Evolutionary conservation across 2,113 vertebrate species (phyloP).

Genomic region (Acanthisitta chloris): DNA sequence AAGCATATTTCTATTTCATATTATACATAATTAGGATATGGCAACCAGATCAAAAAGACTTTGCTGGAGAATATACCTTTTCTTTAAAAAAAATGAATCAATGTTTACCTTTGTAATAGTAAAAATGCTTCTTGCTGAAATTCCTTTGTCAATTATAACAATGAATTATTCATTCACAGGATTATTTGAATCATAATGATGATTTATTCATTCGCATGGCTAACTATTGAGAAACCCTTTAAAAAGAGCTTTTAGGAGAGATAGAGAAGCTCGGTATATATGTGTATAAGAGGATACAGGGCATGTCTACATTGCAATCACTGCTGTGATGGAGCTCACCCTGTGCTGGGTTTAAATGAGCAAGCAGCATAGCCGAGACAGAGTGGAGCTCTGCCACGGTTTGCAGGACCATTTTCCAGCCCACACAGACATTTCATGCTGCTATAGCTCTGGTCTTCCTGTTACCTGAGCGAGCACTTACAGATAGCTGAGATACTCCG

Average conservation of each 20-base stretch:
- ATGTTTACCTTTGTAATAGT: not conserved
- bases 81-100: not conserved
- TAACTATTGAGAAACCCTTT: not conserved
- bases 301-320: not conserved
- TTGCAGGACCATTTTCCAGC: not conserved
- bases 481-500: not conserved
- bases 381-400: fast-evolving
- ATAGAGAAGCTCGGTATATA: not conserved
- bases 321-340: not conserved
- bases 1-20: not conserved
- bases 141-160: not conserved
- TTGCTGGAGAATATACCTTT: not conserved
- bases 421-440: not conserved
- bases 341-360: not conserved
- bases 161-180: slow-evolving; percentile 34
- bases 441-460: not conserved
- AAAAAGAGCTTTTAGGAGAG: not conserved
- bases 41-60: not conserved
- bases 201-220: not conserved
- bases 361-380: not conserved
- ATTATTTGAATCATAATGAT: slow-evolving; percentile 4
- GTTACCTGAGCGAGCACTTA: not conserved
- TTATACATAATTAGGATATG: not conserved
- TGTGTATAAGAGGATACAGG: not conserved
- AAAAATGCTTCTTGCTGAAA: not conserved